Base-by-base conservation (phyloP, 2,113 vertebrate genomes). In the Heptranchias perlo region DNA sequence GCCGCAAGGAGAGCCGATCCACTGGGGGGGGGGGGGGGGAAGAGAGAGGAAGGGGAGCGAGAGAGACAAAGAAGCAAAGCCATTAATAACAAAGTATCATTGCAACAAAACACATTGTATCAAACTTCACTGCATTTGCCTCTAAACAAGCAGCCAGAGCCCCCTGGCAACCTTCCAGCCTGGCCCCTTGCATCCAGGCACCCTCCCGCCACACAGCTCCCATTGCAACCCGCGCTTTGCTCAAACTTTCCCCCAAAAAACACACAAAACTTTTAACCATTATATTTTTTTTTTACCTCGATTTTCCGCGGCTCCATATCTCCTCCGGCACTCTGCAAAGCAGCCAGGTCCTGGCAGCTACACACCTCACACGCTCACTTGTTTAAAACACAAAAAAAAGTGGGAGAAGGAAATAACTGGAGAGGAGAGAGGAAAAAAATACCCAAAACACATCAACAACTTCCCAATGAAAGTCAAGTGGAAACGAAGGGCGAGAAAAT, bases 1-100 rank as follows among this genome's bases (percentile, higher is more conserved):
- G 96, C 98, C 98, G 97, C 97, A 98, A 96, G 98, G 98, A 96
- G 98, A 97, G 65, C 98, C 98, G 97, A 97, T 97, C 98, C 98
- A 98, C 98, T 98, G 97, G 58, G 0, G 6, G 47, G 8, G 18
- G 67, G 49, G 18, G 39, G 54, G 87, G 28, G 67, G 96, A 89
- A 96, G 31, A 31, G 10, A 78, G 28, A 23, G 39, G 18, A 21
- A 16, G 3, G 54, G 5, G 10, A 44, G 61, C 23, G 61, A 3
- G 8, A 67, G 58, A 35, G 13, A 62, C 58, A 89, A 87, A 87
- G 86, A 54, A 23, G 58, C 35, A 93, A 62, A 93, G 91, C 58
- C 58, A 93, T 95, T 95, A 95, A 67, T 69, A 47, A 95, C n/a
- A 49, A 94, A 95, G 62, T 94, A 94, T 69, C 25, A 7, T 25